A percentile compares a stretch with the other conserved stretches of the same genome.
phyloP scores from a whole-genome alignment of 2,797 vertebrate species.

The Enteromius unitaeniatus region DNA sequence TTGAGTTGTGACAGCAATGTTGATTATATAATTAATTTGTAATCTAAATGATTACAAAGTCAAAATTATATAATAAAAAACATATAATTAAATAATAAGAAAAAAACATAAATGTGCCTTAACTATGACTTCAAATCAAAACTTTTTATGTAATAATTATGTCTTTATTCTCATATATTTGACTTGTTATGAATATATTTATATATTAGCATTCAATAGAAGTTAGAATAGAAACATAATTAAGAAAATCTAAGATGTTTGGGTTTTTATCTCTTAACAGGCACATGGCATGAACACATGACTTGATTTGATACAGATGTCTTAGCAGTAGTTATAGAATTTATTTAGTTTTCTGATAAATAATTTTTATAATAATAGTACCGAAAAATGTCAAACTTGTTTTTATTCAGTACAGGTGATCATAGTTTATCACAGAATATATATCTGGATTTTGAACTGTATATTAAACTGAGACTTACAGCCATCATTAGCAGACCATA shows the following conservation, averaged over 20 bases:
- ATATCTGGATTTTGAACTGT: not conserved
- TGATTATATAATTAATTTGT: too few species aligned
- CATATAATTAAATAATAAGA: too few species aligned
- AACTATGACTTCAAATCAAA: too few species aligned
- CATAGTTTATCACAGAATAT: not conserved
- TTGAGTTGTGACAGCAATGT: too few species aligned
- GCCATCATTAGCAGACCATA: not conserved
- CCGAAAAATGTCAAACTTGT: not conserved
- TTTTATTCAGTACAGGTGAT: not conserved
- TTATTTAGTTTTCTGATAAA: not conserved
- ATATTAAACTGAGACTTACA: not conserved
- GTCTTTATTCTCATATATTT: too few species aligned
- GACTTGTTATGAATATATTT: too few species aligned
- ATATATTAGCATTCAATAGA: not conserved
- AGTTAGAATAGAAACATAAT: not conserved
- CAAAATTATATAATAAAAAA: too few species aligned
- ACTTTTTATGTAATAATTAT: too few species aligned
- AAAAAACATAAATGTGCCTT: too few species aligned
- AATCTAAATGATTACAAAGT: too few species aligned
- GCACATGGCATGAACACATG: not conserved
- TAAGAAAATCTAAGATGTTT: not conserved
- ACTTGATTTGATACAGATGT: too few species aligned
- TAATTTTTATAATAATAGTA: not conserved
- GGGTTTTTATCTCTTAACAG: not conserved
- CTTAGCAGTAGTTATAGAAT: not conserved